phyloP scores from a whole-genome alignment of 2,797 vertebrate species.

The Poeciliopsis presidionis region DNA sequence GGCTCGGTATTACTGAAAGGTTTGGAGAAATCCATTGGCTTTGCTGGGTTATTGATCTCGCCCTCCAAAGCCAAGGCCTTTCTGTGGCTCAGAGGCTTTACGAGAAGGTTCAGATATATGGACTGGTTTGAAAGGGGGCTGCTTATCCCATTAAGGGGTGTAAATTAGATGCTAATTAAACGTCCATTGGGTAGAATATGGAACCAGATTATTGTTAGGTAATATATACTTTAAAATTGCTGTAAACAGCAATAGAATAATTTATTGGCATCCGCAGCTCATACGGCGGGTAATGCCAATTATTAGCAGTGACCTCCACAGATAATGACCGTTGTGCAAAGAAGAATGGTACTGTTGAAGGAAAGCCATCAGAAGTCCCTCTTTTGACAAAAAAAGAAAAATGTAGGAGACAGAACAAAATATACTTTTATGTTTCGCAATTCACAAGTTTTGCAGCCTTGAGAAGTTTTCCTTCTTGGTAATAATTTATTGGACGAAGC shows the following conservation, averaged over 20 bases:
- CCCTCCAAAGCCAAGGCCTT: slow-evolving; percentile 48
- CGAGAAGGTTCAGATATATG: slow-evolving; percentile 42
- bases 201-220: not conserved
- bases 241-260: not conserved
- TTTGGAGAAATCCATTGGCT: slow-evolving; percentile 68
- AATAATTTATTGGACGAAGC: too few relatives aligned
- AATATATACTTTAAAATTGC: too few relatives aligned
- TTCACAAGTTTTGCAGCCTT: not conserved
- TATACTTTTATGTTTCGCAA: not conserved
- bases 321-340: not conserved
- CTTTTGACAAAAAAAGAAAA: not conserved
- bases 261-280: not conserved
- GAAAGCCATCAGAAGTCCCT: not conserved
- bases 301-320: not conserved
- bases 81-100: slow-evolving; percentile 52
- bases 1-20: slow-evolving; percentile 42
- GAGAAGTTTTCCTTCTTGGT: not conserved
- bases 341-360: not conserved
- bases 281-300: not conserved
- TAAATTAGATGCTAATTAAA: slow-evolving; percentile 61
- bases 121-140: slow-evolving; percentile 48
- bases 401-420: not conserved
- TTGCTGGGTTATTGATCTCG: slow-evolving; percentile 69
- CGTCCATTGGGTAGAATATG: slow-evolving; percentile 9
- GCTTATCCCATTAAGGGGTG: slow-evolving; percentile 48